These are phyloP conservation scores for Tenthredo mesomela DNA, from an alignment of 2,888 invertebrate genomes.

Conservation along the genomic window DNA sequence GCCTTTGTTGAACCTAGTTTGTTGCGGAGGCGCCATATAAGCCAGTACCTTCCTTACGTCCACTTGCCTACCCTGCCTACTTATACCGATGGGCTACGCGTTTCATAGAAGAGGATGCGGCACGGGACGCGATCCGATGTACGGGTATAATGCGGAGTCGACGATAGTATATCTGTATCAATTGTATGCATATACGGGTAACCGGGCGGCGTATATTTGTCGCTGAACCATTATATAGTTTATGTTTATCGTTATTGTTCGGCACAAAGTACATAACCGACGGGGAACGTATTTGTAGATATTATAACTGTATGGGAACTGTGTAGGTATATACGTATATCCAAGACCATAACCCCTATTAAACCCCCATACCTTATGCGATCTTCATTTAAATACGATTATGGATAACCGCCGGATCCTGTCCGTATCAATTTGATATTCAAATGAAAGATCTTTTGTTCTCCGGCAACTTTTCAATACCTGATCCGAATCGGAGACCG, in stretches of 20 bases:
- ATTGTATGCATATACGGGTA: slow-evolving; percentile 76
- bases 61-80: slow-evolving; percentile 37
- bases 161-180: slow-evolving; percentile 77
- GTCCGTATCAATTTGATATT: slow-evolving; percentile 76
- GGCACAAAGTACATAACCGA: slow-evolving; percentile 62
- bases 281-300: slow-evolving; percentile 46
- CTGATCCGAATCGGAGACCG: slow-evolving; percentile 48
- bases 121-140: slow-evolving; percentile 48
- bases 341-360: slow-evolving; percentile 67
- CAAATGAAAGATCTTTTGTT: slow-evolving; percentile 76
- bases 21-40: slow-evolving; percentile 74
- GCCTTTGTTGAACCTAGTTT: slow-evolving; percentile 74
- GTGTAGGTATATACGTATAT: slow-evolving; percentile 41
- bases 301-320: not conserved
- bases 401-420: slow-evolving; percentile 72
- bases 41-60: slow-evolving; percentile 58
- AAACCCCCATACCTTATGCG: slow-evolving; percentile 73
- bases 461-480: slow-evolving; percentile 71
- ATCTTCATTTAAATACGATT: slow-evolving; percentile 77
- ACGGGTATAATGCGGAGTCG: slow-evolving; percentile 65
- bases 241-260: slow-evolving; percentile 75
- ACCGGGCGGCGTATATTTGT: slow-evolving; percentile 68
- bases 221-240: slow-evolving; percentile 74
- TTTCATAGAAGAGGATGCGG: slow-evolving; percentile 42
- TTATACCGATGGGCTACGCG: slow-evolving; percentile 24